Conservation (phyloP, 1,140 invertebrate genomes). For the Planococcus citri region DNA sequence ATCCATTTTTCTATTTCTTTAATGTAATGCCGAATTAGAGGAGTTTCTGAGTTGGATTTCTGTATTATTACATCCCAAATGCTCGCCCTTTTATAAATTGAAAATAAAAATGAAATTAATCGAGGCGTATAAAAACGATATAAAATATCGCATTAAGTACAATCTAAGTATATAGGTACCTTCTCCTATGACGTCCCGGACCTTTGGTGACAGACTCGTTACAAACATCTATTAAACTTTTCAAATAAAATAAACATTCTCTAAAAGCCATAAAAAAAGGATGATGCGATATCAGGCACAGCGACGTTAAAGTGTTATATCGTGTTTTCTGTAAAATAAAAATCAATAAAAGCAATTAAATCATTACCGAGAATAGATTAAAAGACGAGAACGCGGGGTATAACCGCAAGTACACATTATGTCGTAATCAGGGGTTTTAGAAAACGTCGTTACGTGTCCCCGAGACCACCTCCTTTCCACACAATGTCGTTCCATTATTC, state of each 20-base stretch:
- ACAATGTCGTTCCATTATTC: too few relatives aligned
- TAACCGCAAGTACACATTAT: too few relatives aligned
- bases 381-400: too few relatives aligned
- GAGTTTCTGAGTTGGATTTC: conserved; percentile 57
- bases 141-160: conserved; percentile 21
- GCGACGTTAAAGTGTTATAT: conserved; percentile 74
- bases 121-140: conserved; percentile 24
- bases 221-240: conserved; percentile 91
- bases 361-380: background rate
- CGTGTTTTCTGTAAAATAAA: background rate
- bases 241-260: conserved; percentile 89
- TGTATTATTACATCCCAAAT: conserved; percentile 82
- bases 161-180: conserved; percentile 12
- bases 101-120: background rate
- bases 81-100: conserved; percentile 65
- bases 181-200: background rate
- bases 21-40: conserved; percentile 87
- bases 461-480: too few relatives aligned
- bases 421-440: too few relatives aligned
- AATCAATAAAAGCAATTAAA: conserved; percentile 9
- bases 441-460: too few relatives aligned
- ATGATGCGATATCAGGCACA: conserved; percentile 97
- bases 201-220: conserved; percentile 59
- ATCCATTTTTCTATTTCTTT: conserved; percentile 99
- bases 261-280: conserved; percentile 97